A percentile compares a stretch with the other conserved stretches of the same genome.
Evolutionary conservation across 2,888 invertebrate genomes (phyloP).

Genomic region (Hedya salicella): DNA sequence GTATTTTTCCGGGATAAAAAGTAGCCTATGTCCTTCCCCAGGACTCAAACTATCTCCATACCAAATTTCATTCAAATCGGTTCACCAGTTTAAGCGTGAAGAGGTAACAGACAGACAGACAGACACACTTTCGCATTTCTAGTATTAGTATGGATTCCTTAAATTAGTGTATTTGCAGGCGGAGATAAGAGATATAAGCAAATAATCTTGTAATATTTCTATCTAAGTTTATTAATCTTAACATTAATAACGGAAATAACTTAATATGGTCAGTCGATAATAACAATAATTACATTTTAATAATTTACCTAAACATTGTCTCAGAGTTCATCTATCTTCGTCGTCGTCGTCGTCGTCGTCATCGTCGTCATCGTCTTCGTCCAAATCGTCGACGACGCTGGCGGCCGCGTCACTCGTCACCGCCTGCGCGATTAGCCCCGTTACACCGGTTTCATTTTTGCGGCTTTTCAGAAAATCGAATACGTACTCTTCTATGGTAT

Average conservation of each 20-base stretch:
- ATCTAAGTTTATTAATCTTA: constrained; percentile 29
- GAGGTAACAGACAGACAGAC: too few species aligned
- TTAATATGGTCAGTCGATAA: constrained; percentile 40
- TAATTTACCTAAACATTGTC: constrained; percentile 36
- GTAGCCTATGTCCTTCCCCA: too few species aligned
- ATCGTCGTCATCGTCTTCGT: constrained; percentile 62
- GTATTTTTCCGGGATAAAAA: too few species aligned
- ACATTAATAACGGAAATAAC: constrained; percentile 36
- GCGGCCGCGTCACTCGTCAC: constrained; percentile 67
- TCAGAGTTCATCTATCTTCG: constrained; percentile 60
- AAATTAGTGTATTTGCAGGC: too few species aligned
- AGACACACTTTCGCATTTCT: too few species aligned
- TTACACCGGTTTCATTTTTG: constrained; percentile 72
- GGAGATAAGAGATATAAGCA: constrained; percentile 1
- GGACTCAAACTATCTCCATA: too few species aligned
- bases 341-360: constrained; percentile 49
- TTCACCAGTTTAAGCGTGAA: too few species aligned
- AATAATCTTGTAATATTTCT: neutral
- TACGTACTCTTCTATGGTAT: constrained; percentile 73
- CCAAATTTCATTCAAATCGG: too few species aligned
- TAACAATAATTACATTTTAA: constrained; percentile 32
- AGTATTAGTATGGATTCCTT: too few species aligned
- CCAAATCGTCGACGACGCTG: constrained; percentile 61
- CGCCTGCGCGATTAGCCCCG: constrained; percentile 72
- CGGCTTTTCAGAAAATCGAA: constrained; percentile 71